Evolutionary conservation across 1,140 invertebrate species (phyloP), one percentile per base, ranked within the genome.

Genomic region (Bacillus rossius): DNA sequence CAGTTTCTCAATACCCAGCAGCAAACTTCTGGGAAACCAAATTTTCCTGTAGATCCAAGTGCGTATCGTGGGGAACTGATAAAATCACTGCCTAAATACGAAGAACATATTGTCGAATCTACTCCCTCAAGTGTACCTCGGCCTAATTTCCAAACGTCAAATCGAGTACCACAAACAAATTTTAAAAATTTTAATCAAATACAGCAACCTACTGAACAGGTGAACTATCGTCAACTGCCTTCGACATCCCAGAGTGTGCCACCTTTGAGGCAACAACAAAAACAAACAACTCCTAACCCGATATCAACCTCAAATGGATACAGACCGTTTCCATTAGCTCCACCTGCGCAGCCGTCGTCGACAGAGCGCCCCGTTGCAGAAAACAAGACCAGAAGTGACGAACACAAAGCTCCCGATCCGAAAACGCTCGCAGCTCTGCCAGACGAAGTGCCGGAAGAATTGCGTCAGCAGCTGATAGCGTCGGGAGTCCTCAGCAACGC

Each of bases 401-500:
- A 77, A 73, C 61, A 74, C 73, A 69, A 77, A 67, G 74, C 77
- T 41, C 69, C 80, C 67, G 68, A 77, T 60, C 75, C 79, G 70
- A 75, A 83, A 69, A 71, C 77, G 73, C 65, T 80, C 0, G 76
- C 77, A 0, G 77, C 88, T 69, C 73, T 93, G 20, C 91, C 91
- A 8, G 88, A 90, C 68, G 90, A 93, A 77, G 89, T 93, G 7
- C 91, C 91, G 1, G 89, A 91, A 54, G 89, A 92, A 69, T 78
- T 93, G 34, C 80, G 89, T 47, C 80, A 91, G 68, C 89, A 92
- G 66, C 74, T 92, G 0, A 67, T 92, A n/a, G 86, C 86, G 41
- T 91, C 89, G 0, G 91, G 91, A 38, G 92, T 93, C 61, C 75
- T 92, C 40, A 86, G 87, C 61, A 91, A 92, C 67, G 89, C 90